These are phyloP conservation scores for Drosophila demipolita DNA, from an alignment of 2,888 invertebrate species.

Conservation along the genomic window DNA sequence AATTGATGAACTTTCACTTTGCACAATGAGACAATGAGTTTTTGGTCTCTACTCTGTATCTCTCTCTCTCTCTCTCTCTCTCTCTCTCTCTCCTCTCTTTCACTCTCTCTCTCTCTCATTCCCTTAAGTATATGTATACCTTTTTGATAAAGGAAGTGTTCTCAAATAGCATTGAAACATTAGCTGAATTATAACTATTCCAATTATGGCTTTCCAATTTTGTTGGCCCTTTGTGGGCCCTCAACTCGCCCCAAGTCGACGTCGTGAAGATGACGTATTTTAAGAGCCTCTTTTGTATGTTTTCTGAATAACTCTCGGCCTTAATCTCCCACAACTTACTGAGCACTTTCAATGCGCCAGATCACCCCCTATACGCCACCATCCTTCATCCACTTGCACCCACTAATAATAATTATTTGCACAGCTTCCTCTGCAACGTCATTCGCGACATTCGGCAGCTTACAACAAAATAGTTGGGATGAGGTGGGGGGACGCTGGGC, in stretches of 20 bases:
- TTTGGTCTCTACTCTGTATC: neutral
- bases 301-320: conserved; percentile 16
- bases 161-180: neutral
- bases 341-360: conserved; percentile 17
- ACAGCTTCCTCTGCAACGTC: conserved; percentile 27
- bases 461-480: neutral
- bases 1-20: conserved; percentile 71
- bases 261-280: neutral
- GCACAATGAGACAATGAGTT: conserved; percentile 50
- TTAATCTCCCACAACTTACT: conserved; percentile 18
- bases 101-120: neutral
- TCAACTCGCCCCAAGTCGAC: neutral
- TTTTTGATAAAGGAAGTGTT: neutral
- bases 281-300: neutral
- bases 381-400: neutral
- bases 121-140: neutral
- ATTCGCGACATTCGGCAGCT: neutral
- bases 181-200: neutral
- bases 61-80: neutral
- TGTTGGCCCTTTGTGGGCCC: conserved; percentile 6
- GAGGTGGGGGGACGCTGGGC: neutral
- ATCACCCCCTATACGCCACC: neutral
- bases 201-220: neutral
- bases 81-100: neutral
- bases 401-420: conserved; percentile 32